phyloP scores from a whole-genome alignment of 92 coral and sea anemone genomes.

The Palythoa caribaeorum region DNA sequence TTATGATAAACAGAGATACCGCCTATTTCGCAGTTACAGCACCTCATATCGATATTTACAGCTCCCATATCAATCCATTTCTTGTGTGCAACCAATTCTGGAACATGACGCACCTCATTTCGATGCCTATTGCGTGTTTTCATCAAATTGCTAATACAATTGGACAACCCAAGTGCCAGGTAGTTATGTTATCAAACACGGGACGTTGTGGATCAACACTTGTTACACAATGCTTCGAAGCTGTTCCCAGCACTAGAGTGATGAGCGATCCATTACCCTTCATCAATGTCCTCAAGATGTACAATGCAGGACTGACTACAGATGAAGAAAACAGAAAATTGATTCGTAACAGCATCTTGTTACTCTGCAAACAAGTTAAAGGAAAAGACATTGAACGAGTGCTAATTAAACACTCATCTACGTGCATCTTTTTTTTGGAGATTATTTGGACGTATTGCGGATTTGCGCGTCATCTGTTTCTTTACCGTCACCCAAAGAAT shows the following conservation, averaged over 20 bases:
- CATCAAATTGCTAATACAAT: too few relatives aligned
- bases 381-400: conserved; percentile 1
- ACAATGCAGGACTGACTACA: background rate
- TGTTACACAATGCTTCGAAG: conserved; percentile 9
- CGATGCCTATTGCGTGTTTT: too few relatives aligned
- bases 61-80: too few relatives aligned
- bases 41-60: too few relatives aligned
- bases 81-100: too few relatives aligned
- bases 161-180: background rate
- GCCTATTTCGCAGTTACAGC: too few relatives aligned
- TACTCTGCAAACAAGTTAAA: conserved; percentile 4
- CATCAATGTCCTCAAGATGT: background rate
- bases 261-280: conserved; percentile 12
- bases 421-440: background rate
- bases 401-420: background rate
- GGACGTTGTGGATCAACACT: conserved; percentile 41
- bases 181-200: background rate
- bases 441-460: background rate
- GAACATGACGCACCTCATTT: too few relatives aligned
- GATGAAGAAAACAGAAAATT: conserved; percentile 13
- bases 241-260: background rate
- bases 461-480: background rate
- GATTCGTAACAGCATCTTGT: background rate
- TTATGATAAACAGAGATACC: too few relatives aligned
- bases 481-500: background rate